Percentiles rank a stretch among this genome's conserved stretches.
Conservation (phyloP, 2,888 invertebrate genomes). For the Cheilosia grossa region DNA sequence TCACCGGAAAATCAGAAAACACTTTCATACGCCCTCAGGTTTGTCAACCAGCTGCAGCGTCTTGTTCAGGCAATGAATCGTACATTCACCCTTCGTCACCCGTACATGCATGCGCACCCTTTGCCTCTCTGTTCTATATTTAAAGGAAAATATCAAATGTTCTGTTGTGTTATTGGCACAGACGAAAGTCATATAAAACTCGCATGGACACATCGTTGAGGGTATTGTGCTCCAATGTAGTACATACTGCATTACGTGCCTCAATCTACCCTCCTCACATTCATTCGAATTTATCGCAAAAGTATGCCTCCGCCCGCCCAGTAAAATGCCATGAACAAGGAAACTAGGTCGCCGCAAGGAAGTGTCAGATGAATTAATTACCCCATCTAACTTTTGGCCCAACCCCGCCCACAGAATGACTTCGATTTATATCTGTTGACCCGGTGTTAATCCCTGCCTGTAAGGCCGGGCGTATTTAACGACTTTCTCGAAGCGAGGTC, state of each 20-base stretch:
- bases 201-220: too few relatives aligned
- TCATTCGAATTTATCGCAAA: conserved; percentile 54
- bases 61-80: not conserved
- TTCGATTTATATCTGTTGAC: conserved; percentile 70
- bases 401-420: conserved; percentile 28
- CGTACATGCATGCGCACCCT: conserved; percentile 19
- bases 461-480: conserved; percentile 33
- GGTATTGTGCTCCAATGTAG: conserved; percentile 16
- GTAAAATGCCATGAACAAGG: not conserved
- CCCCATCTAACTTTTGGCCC: conserved; percentile 64
- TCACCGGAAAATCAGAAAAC: too few relatives aligned
- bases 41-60: not conserved
- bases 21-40: too few relatives aligned
- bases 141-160: conserved; percentile 33
- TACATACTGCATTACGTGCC: conserved; percentile 37
- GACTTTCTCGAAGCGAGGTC: conserved; percentile 54
- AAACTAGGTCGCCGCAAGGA: conserved; percentile 56
- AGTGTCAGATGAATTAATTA: conserved; percentile 71
- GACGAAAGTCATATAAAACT: too few relatives aligned
- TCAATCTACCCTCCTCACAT: conserved; percentile 28
- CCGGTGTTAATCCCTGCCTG: conserved; percentile 20
- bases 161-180: not conserved
- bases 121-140: conserved; percentile 36
- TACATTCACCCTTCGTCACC: conserved; percentile 41
- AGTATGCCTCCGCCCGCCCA: too few relatives aligned